phyloP scores from a whole-genome alignment of 2,888 invertebrate species.

The Hartigia nigra region DNA sequence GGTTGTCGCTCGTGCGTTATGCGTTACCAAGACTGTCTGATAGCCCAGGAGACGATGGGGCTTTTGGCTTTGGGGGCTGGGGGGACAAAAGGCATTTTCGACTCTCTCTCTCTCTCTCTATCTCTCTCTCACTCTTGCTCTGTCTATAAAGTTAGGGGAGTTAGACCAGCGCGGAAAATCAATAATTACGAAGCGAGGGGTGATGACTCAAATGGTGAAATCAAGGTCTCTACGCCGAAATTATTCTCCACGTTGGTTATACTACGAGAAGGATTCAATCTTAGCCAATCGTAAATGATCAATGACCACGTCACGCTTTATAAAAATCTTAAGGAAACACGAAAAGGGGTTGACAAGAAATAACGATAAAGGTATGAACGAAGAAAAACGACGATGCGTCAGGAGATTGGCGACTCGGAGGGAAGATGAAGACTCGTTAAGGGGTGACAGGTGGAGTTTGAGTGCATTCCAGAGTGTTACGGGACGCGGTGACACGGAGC shows the following conservation, averaged over 20 bases:
- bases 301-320: not conserved
- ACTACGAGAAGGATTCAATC: not conserved
- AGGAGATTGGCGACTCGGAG: not conserved
- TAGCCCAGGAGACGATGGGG: not conserved
- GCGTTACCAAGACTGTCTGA: slow-evolving; percentile 27
- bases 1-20: slow-evolving; percentile 44
- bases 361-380: not conserved
- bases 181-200: slow-evolving; percentile 65
- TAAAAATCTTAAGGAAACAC: not conserved
- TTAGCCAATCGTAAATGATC: not conserved
- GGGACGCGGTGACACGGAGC: not conserved
- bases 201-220: slow-evolving; percentile 65
- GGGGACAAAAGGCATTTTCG: slow-evolving; percentile 61
- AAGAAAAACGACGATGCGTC: not conserved
- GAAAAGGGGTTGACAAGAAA: not conserved
- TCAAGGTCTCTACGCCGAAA: slow-evolving; percentile 58
- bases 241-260: slow-evolving; percentile 43
- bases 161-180: slow-evolving; percentile 63
- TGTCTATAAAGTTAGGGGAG: slow-evolving; percentile 63
- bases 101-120: slow-evolving; percentile 42
- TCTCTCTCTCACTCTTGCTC: slow-evolving; percentile 33
- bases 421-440: slow-evolving; percentile 19
- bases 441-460: slow-evolving; percentile 52
- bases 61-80: slow-evolving; percentile 13
- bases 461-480: slow-evolving; percentile 59